Evolutionary conservation across 2,113 vertebrate genomes (phyloP).

Genomic region (Coracopsis vasa): DNA sequence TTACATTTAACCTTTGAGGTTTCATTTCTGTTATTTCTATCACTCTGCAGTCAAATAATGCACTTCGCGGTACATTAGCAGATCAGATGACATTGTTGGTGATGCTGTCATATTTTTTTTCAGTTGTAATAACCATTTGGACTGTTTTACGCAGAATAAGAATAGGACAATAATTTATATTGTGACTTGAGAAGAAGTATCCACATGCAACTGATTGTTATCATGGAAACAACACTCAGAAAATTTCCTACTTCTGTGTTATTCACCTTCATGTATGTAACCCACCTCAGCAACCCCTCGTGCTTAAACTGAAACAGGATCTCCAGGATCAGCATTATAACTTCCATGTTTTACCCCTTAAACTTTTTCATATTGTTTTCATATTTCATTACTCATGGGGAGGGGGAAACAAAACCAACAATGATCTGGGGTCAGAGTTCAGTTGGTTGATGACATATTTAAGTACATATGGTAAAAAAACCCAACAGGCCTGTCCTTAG

Average conservation of each 20-base stretch:
- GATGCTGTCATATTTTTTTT: not conserved
- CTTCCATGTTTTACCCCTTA: not conserved
- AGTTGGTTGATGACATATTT: not conserved
- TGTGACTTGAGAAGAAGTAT: not conserved
- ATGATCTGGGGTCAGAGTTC: not conserved
- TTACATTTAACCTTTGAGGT: not conserved
- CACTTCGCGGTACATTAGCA: not conserved
- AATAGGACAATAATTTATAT: not conserved
- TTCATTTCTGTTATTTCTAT: not conserved
- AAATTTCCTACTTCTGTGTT: not conserved
- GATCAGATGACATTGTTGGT: not conserved
- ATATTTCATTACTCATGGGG: not conserved
- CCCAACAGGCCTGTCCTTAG: not conserved
- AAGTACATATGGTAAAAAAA: not conserved
- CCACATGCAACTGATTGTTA: not conserved
- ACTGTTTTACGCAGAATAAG: not conserved
- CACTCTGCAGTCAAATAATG: not conserved
- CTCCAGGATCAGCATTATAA: rapidly evolving
- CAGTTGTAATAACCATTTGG: not conserved
- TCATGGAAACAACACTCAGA: not conserved
- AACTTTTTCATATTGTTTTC: not conserved
- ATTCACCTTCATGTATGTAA: not conserved
- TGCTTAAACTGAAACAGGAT: not conserved
- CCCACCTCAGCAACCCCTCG: not conserved
- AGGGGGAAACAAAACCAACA: not conserved